These are phyloP conservation scores for Mythimna pallens DNA, from an alignment of 2,888 invertebrate species.

Conservation along the genomic window DNA sequence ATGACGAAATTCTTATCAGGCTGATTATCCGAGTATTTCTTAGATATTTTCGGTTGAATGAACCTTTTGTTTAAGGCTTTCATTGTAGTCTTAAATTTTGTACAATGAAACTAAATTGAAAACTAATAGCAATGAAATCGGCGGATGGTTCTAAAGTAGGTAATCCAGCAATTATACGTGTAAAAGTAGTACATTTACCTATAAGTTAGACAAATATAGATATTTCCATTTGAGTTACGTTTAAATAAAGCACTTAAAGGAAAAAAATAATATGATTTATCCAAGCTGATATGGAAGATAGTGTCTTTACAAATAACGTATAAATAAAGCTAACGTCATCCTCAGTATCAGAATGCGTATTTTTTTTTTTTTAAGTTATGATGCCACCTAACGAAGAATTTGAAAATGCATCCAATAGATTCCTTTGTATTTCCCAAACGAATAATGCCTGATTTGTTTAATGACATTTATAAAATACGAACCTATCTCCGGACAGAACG, in stretches of 20 bases:
- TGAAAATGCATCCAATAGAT: no score
- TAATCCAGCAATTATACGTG: neutral
- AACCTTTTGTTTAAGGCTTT: constrained; percentile 7
- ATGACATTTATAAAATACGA: no score
- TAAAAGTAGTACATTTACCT: neutral
- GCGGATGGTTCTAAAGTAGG: neutral
- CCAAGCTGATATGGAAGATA: neutral
- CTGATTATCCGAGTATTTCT: constrained; percentile 22
- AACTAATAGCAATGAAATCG: constrained; percentile 1
- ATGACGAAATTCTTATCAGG: constrained; percentile 28
- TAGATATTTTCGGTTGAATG: constrained; percentile 32
- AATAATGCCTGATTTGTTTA: no score
- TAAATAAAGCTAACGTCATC: no score
- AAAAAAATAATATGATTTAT: neutral
- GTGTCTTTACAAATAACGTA: neutral
- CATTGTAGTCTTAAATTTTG: constrained; percentile 7
- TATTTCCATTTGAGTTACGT: neutral
- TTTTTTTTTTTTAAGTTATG: no score
- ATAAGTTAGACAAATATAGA: neutral
- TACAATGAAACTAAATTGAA: neutral
- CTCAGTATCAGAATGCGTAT: no score
- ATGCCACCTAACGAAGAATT: no score
- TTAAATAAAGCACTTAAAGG: no score
- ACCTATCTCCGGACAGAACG: no score
- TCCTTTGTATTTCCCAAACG: no score